phyloP scores from a whole-genome alignment of 1,140 invertebrate genomes.

The Dysdera silvatica region DNA sequence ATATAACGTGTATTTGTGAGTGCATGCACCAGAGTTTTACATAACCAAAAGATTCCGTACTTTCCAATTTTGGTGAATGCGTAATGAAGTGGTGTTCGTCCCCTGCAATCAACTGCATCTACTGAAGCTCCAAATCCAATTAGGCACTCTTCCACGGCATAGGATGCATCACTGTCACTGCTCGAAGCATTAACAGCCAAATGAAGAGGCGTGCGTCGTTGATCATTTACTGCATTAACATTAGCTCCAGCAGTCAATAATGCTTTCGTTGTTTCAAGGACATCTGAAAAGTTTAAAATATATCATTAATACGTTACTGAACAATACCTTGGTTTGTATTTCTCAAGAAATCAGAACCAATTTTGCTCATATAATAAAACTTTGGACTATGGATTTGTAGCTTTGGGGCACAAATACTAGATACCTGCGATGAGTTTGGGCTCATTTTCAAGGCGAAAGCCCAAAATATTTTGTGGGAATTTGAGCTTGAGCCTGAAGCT shows the following conservation, averaged over 20 bases:
- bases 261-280: conserved; percentile 30
- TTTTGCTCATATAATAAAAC: not conserved
- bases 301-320: not conserved
- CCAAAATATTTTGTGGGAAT: too few species aligned
- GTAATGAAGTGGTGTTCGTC: conserved; percentile 46
- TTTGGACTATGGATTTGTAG: not conserved
- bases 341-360: not conserved
- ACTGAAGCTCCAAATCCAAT: conserved; percentile 36
- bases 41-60: conserved; percentile 9
- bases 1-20: too few species aligned
- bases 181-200: conserved; percentile 41
- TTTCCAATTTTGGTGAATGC: conserved; percentile 43
- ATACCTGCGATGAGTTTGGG: too few species aligned
- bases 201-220: conserved; percentile 43
- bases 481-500: too few species aligned
- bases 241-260: conserved; percentile 37
- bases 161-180: conserved; percentile 40
- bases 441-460: too few species aligned
- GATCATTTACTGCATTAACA: conserved; percentile 38
- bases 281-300: conserved; percentile 13
- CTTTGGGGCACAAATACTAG: too few species aligned
- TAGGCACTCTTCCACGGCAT: conserved; percentile 38
- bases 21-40: too few species aligned
- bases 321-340: too few species aligned
- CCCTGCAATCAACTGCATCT: conserved; percentile 33